Evolutionary conservation across 92 coral and sea anemone genomes (phyloP), one percentile per base, ranked within the genome.

Genomic region (Blastomussa wellsi): DNA sequence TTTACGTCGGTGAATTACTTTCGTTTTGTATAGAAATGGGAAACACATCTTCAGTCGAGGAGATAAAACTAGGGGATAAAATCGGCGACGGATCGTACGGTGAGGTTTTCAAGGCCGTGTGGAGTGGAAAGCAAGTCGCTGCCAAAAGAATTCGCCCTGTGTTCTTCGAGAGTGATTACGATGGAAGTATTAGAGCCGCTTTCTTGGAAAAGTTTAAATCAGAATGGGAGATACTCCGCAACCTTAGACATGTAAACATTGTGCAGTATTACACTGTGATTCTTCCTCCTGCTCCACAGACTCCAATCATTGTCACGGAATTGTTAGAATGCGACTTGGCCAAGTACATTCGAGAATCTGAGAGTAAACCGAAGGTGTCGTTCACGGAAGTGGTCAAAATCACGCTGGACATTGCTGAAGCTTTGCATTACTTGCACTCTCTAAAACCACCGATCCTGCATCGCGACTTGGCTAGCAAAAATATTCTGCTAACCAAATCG

Each of bases 381-480:
- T 94, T 92, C 84, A 51, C 88, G 8, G 94, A 94, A 22, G 86
- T 86, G 1, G 92, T 94, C 3, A 57, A 70, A n/a, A 94, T 94
- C 53, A 92, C 92, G 98, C 67, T 85, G 19, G 95, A 86, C 51
- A 91, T 94, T n/a, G 95, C 98, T 5, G 92, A 94, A 44, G 98
- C 92, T 10, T 68, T 94, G 69, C 47, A 82, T 3, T 94, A 94
- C 83, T 64, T 94, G 31, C 98, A 94, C 68, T 76, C 87, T 10
- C 85, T 36, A 0, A 37, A 78, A 31, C 71, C 80, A 13, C 90
- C 88, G 74, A 88, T 94, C 19, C 91, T 92, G 36, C 98, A 94
- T 79, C 93, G 98, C 38, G 98, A 94, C 64, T 74, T 94, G 66
- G 89, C 95, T 3, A 94, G 95, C 88, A 94, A 90, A 67, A 94